Conservation (phyloP, 2,888 invertebrate species). For the Lycophotia porphyrea region DNA sequence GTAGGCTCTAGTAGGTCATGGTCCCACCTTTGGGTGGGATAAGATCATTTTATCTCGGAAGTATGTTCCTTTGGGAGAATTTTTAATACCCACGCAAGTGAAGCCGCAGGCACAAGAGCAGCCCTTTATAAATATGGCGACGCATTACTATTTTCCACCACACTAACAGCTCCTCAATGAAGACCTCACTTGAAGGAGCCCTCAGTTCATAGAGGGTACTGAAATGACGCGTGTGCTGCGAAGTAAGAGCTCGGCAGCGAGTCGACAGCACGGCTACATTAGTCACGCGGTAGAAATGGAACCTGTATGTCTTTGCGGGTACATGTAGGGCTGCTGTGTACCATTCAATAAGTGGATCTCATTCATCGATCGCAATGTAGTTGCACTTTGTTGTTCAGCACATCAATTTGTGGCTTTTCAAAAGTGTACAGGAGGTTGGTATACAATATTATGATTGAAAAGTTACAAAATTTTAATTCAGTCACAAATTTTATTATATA, state of each 20-base stretch:
- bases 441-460: background rate
- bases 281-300: slow-evolving; percentile 17
- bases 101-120: background rate
- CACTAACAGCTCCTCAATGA: background rate
- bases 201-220: background rate
- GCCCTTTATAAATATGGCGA: background rate
- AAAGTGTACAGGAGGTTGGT: background rate
- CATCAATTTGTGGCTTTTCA: background rate
- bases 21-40: background rate
- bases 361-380: background rate
- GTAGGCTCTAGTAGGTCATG: background rate
- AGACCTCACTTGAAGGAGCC: background rate
- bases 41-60: background rate
- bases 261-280: slow-evolving; percentile 25
- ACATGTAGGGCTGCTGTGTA: slow-evolving; percentile 12
- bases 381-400: background rate
- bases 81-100: background rate
- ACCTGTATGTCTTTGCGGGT: slow-evolving; percentile 14
- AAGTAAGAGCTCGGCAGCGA: background rate
- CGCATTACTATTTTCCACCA: background rate
- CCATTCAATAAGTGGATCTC: background rate
- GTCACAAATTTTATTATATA: no score
- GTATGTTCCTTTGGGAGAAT: background rate
- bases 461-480: background rate
- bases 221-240: slow-evolving; percentile 8